Conservation (phyloP, 1,140 invertebrate genomes). For the Neuroterus valhalla region DNA sequence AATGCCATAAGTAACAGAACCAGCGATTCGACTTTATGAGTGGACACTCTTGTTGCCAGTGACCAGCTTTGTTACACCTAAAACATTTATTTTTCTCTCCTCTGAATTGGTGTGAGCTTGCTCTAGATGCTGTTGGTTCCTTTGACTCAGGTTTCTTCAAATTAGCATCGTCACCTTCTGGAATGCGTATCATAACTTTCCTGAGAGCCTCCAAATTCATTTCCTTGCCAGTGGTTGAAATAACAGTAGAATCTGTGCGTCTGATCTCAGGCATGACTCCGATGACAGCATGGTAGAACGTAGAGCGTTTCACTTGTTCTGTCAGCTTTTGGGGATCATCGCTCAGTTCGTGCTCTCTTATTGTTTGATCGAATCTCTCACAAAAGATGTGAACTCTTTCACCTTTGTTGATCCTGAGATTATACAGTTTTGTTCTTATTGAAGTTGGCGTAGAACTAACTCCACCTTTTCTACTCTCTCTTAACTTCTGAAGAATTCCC, state of each 20-base stretch:
- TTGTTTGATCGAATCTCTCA: slow-evolving; percentile 46
- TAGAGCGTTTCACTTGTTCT: slow-evolving; percentile 49
- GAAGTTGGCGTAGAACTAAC: slow-evolving; percentile 46
- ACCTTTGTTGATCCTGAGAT: slow-evolving; percentile 40
- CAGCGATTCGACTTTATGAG: slow-evolving; percentile 35
- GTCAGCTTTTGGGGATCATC: slow-evolving; percentile 45
- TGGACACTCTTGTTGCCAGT: slow-evolving; percentile 40
- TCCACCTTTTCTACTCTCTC: slow-evolving; percentile 45
- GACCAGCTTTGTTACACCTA: slow-evolving; percentile 44
- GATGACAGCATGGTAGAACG: slow-evolving; percentile 49
- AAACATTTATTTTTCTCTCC: slow-evolving; percentile 36
- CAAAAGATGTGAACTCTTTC: slow-evolving; percentile 46
- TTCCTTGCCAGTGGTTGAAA: slow-evolving; percentile 32
- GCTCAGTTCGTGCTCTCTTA: too few species aligned
- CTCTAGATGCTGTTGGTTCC: slow-evolving; percentile 38
- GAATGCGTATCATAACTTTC: slow-evolving; percentile 34
- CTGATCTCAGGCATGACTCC: slow-evolving; percentile 43
- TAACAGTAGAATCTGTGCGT: slow-evolving; percentile 37
- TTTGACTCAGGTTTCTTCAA: slow-evolving; percentile 27
- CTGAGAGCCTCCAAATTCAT: slow-evolving; percentile 45
- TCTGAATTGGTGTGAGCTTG: background rate
- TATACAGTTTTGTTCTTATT: slow-evolving; percentile 49
- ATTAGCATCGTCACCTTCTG: slow-evolving; percentile 39
- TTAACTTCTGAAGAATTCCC: slow-evolving; percentile 45
- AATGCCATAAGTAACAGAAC: slow-evolving; percentile 46